Evolutionary conservation across 1,140 invertebrate species (phyloP), one percentile per base, ranked within the genome.

Genomic region (Sarcophaga bullata): DNA sequence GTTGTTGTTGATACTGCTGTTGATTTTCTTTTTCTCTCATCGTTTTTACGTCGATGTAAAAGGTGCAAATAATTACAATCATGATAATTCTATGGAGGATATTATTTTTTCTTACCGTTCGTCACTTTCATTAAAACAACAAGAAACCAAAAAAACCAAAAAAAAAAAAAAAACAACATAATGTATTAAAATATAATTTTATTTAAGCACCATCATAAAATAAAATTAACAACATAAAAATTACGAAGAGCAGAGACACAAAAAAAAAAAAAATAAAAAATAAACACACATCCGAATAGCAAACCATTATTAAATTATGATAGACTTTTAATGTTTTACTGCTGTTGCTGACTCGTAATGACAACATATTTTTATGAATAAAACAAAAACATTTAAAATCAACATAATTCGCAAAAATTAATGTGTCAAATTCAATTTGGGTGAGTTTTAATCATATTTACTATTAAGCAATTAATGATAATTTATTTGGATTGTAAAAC

Each of bases 191-290:
- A 68, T 19, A 68, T 19, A 17, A 68, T 68, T 68, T 68, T 68
- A 68, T 68, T 68, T 68, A 68, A 68, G 62, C 17, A 25, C 62
- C 62, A 25, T 9, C 62, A 68, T 68, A 68, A 58, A 58, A 68
- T 68, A 68, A 68, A 68, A 68, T 68, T 68, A 19, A 25, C 62
- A 68, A 19, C n/a, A 68, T 37, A 37, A 37, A 68, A 68, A 68
- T 0, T 62, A 68, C n/a, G 13, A 13, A 10, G 50, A 52, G 8
- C 1, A 52, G 25, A 2, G 13, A 6, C 6, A 52, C 50, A 52
- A 9, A 52, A 0, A 52, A 9, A 9, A 1, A 52, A 1, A 52
- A 52, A 52, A 52, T 3, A 52, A 52, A 52, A n/a, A n/a, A n/a
- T n/a, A n/a, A n/a, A n/a, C n/a, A n/a, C n/a, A n/a, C n/a, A n/a